These are phyloP conservation scores for Chelonus insularis DNA, from an alignment of 1,140 invertebrate genomes.

Conservation along the genomic window DNA sequence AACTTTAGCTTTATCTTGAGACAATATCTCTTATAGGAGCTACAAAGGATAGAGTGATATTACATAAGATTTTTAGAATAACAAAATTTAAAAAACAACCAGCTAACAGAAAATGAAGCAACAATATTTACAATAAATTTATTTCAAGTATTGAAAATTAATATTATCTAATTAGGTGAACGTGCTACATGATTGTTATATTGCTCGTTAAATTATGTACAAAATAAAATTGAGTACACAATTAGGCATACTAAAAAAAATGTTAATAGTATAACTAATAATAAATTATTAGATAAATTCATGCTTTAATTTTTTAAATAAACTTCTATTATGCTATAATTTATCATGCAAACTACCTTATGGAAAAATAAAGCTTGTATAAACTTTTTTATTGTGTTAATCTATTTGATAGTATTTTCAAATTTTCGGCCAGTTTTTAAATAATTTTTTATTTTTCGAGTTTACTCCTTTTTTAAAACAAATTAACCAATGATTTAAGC, in stretches of 20 bases:
- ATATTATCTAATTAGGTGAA: too few relatives aligned
- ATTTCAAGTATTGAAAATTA: too few relatives aligned
- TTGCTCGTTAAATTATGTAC: too few relatives aligned
- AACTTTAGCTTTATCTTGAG: conserved; percentile 62
- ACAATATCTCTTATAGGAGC: conserved; percentile 43
- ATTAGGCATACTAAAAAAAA: too few relatives aligned
- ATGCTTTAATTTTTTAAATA: conserved; percentile 17
- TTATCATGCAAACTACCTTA: conserved; percentile 30
- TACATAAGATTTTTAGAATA: conserved; percentile 15
- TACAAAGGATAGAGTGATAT: conserved; percentile 39
- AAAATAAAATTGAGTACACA: too few relatives aligned
- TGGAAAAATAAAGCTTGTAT: conserved; percentile 56
- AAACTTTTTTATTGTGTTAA: background rate
- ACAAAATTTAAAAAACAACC: conserved; percentile 24
- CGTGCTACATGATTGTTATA: too few relatives aligned
- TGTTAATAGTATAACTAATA: too few relatives aligned
- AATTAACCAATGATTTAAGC: too few relatives aligned
- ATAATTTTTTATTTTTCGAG: background rate
- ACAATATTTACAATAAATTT: background rate
- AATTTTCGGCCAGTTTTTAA: background rate
- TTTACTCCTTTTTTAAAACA: background rate
- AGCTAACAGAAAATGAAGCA: conserved; percentile 4
- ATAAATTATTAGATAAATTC: too few relatives aligned
- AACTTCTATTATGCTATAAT: conserved; percentile 4
- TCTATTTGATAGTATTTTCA: conserved; percentile 1